A percentile compares a stretch with the other conserved stretches of the same genome.
Conservation (phyloP, 1,140 invertebrate genomes). For the Brachystomella parvula region DNA sequence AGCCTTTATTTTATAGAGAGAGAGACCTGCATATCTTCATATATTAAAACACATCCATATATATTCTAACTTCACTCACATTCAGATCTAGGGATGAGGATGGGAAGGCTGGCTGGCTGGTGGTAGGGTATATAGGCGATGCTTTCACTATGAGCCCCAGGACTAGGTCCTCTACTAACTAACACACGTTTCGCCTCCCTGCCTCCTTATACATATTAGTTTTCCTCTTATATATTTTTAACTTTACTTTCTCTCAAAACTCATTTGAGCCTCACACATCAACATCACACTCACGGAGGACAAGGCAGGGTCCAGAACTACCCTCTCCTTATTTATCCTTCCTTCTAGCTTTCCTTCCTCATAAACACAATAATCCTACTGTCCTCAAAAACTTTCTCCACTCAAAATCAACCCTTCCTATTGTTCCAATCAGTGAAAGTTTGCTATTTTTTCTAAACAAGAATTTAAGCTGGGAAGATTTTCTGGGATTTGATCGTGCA, state of each 20-base stretch:
- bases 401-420: background rate
- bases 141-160: background rate
- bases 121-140: too few relatives aligned
- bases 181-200: background rate
- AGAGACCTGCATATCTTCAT: background rate
- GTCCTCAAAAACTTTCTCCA: background rate
- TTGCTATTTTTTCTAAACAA: too few relatives aligned
- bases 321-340: background rate
- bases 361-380: background rate
- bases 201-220: background rate
- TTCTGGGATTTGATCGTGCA: background rate
- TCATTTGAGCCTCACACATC: conserved; percentile 16
- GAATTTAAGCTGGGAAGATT: background rate
- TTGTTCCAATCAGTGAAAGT: background rate
- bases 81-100: background rate
- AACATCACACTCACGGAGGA: conserved; percentile 12
- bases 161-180: background rate
- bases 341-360: background rate
- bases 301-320: background rate
- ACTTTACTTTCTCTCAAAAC: conserved; percentile 8
- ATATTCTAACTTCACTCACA: conserved; percentile 13
- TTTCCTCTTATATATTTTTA: conserved; percentile 10
- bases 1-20: too few relatives aligned
- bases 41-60: background rate
- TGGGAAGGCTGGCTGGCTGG: too few relatives aligned